Base-by-base conservation (phyloP, 2,113 vertebrate genomes). In the Boleophthalmus pectinirostris region DNA sequence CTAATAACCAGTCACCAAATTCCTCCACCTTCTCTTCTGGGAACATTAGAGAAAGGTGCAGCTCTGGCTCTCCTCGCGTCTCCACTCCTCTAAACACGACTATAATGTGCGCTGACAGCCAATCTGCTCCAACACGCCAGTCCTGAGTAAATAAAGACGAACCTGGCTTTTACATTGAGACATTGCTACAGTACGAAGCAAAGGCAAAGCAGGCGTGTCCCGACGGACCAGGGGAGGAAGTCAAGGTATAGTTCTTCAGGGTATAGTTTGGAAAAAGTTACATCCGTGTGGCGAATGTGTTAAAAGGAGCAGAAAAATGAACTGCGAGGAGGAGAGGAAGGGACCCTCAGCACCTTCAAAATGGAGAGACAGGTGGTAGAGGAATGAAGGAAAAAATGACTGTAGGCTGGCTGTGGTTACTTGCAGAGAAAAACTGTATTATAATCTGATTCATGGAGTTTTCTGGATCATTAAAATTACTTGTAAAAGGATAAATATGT, bases 41-140 rank as follows among this genome's bases (percentile, higher is more conserved):
- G 80, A 92, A 91, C 77, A 89, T 82, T 68, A 92, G 91, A 94
- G 93, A 94, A 94, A 72, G 82, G 63, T 68, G 60, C 88, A 91
- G 81, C 82, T 63, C 73, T 54, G 51, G 63, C 60, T 60, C 72
- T 86, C 73, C 69, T 58, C 73, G 82, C 82, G 85, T 73, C 75
- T 87, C n/a, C 77, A 85, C 73, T 88, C 73, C 47, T 70, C 84
- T 85, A 81, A 87, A 71, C 80, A 88, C 78, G 78, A 86, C 72
- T 84, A 82, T 90, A 85, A 90, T 88, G 75, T 84, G 75, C 21
- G n/a, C 72, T 84, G 78, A 85, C 68, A 83, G 75, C 72, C 76
- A 79, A 75, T 89, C 84, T 84, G 81, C 69, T 81, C 61, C 70
- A 72, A 85, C 82, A 75, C 77, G 57, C 33, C 70, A 65, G 71